These are phyloP conservation scores for Scaptodrosophila lebanonensis DNA, from an alignment of 1,140 invertebrate species.

Conservation along the genomic window DNA sequence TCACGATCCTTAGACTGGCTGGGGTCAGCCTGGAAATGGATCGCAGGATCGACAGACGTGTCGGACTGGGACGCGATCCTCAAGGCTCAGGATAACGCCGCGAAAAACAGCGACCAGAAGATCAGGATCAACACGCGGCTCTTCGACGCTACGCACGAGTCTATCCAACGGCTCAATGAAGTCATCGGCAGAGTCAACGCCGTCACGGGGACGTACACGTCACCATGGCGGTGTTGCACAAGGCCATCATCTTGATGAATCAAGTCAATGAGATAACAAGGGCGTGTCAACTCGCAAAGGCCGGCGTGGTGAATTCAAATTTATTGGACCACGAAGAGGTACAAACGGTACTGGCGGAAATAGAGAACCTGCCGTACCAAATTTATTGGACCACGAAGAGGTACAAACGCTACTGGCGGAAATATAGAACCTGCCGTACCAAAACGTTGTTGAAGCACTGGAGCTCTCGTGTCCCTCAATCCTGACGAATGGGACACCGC, in stretches of 20 bases:
- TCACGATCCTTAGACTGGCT: slow-evolving; percentile 1
- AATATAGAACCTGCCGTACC: neutral
- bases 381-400: neutral
- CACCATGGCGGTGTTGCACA: neutral
- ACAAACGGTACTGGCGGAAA: neutral
- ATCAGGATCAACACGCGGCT: too few species aligned
- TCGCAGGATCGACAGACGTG: slow-evolving; percentile 1
- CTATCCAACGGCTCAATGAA: neutral
- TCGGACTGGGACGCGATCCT: too few species aligned
- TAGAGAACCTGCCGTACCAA: neutral
- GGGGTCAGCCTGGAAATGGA: slow-evolving; percentile 5
- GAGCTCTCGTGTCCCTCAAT: too few species aligned
- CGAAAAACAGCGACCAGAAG: too few species aligned
- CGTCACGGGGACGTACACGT: neutral
- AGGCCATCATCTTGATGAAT: neutral
- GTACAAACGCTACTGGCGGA: neutral
- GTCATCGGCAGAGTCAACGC: neutral
- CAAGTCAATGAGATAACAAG: slow-evolving; percentile 4
- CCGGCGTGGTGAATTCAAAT: neutral
- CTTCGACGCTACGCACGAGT: neutral
- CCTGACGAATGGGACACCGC: too few species aligned
- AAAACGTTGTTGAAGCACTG: slow-evolving; percentile 10
- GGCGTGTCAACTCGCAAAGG: slow-evolving; percentile 6
- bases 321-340: slow-evolving; percentile 1
- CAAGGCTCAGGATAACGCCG: too few species aligned